Evolutionary conservation across 1,140 invertebrate species (phyloP).

Genomic region (Bombus haemorrhoidalis): DNA sequence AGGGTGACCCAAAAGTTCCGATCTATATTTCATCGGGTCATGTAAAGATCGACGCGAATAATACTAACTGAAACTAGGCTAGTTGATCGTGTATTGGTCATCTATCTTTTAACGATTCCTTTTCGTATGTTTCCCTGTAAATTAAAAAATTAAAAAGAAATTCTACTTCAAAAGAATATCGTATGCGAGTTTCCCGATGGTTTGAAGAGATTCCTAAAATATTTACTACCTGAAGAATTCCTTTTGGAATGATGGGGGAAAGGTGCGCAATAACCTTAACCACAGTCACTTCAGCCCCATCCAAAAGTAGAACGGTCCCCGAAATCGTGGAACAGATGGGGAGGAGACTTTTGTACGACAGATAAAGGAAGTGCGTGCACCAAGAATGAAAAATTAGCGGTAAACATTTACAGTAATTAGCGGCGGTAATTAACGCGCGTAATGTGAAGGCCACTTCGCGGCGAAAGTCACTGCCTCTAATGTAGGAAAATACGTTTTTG

Average conservation of each 20-base stretch:
- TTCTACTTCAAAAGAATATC: neutral
- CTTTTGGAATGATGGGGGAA: neutral
- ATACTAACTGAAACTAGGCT: conserved; percentile 5
- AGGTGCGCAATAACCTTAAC: neutral
- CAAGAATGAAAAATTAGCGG: conserved; percentile 46
- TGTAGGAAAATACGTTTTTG: conserved; percentile 42
- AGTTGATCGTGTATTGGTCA: conserved; percentile 13
- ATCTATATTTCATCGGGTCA: conserved; percentile 72
- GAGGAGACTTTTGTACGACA: neutral
- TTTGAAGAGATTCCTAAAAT: neutral
- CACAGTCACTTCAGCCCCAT: neutral
- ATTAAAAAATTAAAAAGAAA: neutral
- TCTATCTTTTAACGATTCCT: neutral
- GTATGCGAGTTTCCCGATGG: neutral
- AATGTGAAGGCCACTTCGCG: conserved; percentile 10
- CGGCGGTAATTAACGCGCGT: conserved; percentile 40
- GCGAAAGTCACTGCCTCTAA: conserved; percentile 5
- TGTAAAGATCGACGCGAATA: conserved; percentile 24
- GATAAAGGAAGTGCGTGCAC: neutral
- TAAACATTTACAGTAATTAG: conserved; percentile 48
- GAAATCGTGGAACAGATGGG: neutral
- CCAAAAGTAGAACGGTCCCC: neutral
- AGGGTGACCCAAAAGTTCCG: conserved; percentile 78
- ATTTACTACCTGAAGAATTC: neutral
- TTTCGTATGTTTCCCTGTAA: neutral